Evolutionary conservation across 2,888 invertebrate species (phyloP), one percentile per base, ranked within the genome.

Genomic region (Drosophila kambysellisi): DNA sequence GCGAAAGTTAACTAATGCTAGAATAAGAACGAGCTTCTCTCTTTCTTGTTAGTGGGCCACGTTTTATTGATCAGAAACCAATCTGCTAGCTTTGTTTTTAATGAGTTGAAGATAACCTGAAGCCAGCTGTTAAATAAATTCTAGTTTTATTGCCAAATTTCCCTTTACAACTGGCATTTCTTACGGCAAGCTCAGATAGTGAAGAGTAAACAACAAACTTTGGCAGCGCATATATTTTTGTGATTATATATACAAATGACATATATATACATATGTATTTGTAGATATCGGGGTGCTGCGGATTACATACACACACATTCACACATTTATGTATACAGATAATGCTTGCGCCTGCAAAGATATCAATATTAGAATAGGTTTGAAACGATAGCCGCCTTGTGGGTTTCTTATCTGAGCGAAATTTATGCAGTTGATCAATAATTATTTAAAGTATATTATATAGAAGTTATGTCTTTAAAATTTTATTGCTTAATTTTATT

Each of bases 261-360:
- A n/a, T n/a, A n/a, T 6, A 43, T n/a, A 46, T 7, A 7, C 0
- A 20, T 46, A 41, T 4, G n/a, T 9, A n/a, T 41, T 9, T 2
- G n/a, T 41, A 11, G 41, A n/a, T 41, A 41, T 41, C 41, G n/a
- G n/a, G 8, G 5, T 37, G n/a, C 41, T 65, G 66, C 48, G 39
- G n/a, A 32, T 37, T 15, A 37, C 46, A 54, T 15, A 68, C 33
- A 39, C 20, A 35, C 33, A 33, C n/a, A 51, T 12, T 5, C 37
- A 33, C 29, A 33, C 4, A 32, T 4, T 20, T 17, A 33, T 53
- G 20, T 6, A 46, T 46, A 25, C 20, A 20, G 15, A 20, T 7
- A 20, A 46, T 15, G 2, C 12, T 46, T 20, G n/a, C 2, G n/a
- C 9, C n/a, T n/a, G 41, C 41, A 41, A 0, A 41, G 2, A 41